phyloP scores from a whole-genome alignment of 2,888 invertebrate genomes.

The Platerodrilus igneus region DNA sequence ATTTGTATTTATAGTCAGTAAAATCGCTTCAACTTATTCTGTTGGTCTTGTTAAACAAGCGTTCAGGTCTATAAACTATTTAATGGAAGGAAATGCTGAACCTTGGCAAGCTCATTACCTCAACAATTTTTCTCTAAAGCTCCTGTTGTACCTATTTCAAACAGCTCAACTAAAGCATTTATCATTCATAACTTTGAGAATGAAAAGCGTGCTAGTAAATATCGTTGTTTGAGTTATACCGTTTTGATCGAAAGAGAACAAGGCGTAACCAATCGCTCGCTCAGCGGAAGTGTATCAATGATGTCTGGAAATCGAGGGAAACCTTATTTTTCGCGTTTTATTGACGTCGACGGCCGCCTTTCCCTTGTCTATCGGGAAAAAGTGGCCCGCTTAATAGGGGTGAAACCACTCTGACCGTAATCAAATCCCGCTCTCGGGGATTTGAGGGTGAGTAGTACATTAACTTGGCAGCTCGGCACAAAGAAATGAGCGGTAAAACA shows the following conservation, averaged over 20 bases:
- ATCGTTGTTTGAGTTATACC: conserved; percentile 29
- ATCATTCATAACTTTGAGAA: conserved; percentile 5
- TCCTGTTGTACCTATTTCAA: neutral
- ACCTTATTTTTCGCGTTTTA: conserved; percentile 46
- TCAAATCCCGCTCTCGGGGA: conserved; percentile 46
- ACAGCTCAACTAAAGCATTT: neutral
- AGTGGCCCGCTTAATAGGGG: conserved; percentile 50
- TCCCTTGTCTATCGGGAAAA: conserved; percentile 53
- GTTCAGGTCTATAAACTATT: conserved; percentile 13
- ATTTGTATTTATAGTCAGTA: conserved; percentile 47
- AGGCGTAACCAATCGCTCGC: conserved; percentile 40
- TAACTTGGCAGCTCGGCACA: conserved; percentile 43
- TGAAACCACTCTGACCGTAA: conserved; percentile 51
- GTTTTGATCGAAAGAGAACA: conserved; percentile 32
- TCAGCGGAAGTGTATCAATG: conserved; percentile 44
- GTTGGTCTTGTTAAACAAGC: conserved; percentile 23
- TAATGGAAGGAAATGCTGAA: conserved; percentile 10
- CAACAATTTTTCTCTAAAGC: conserved; percentile 5
- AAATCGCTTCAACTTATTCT: conserved; percentile 43
- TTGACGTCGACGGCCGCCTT: conserved; percentile 52
- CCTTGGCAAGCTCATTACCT: neutral
- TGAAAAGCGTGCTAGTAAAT: conserved; percentile 36
- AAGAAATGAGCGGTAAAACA: conserved; percentile 40
- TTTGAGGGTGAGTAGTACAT: conserved; percentile 41
- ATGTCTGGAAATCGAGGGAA: conserved; percentile 37